Evolutionary conservation across 2,888 invertebrate species (phyloP).

Genomic region (Hymenopus coronatus): DNA sequence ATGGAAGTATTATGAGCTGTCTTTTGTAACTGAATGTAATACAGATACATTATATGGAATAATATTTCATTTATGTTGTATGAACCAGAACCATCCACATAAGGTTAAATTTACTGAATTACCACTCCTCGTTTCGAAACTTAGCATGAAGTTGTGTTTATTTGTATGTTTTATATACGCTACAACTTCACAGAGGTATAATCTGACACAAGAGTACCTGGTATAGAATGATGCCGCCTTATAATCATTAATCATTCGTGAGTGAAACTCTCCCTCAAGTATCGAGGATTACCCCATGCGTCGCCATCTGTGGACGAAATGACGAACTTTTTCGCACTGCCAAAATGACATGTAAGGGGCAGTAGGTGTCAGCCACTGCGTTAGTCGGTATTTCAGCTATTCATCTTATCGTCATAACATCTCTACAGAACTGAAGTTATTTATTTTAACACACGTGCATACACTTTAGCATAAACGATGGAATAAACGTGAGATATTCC

Average conservation of each 20-base stretch:
- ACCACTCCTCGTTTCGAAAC: too few species aligned
- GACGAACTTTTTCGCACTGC: not conserved
- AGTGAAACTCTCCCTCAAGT: not conserved
- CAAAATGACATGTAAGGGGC: not conserved
- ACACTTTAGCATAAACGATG: too few species aligned
- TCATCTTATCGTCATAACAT: not conserved
- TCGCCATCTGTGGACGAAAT: conserved; percentile 9
- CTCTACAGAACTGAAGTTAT: not conserved
- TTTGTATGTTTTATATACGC: too few species aligned
- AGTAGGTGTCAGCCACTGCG: not conserved
- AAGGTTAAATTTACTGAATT: too few species aligned
- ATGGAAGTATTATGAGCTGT: too few species aligned
- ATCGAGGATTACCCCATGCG: not conserved
- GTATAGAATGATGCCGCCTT: not conserved
- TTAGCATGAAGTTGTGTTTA: too few species aligned
- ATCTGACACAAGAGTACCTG: not conserved
- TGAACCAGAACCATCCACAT: too few species aligned
- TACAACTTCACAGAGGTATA: not conserved
- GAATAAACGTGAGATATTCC: too few species aligned
- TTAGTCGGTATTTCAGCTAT: not conserved
- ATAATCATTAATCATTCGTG: not conserved
- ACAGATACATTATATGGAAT: too few species aligned
- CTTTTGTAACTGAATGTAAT: too few species aligned
- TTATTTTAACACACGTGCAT: too few species aligned
- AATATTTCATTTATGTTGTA: too few species aligned